A percentile compares a stretch with the other conserved stretches of the same genome.
These are phyloP conservation scores for Chrysolina oricalcia DNA, from an alignment of 2,888 invertebrate genomes.

Conservation along the genomic window DNA sequence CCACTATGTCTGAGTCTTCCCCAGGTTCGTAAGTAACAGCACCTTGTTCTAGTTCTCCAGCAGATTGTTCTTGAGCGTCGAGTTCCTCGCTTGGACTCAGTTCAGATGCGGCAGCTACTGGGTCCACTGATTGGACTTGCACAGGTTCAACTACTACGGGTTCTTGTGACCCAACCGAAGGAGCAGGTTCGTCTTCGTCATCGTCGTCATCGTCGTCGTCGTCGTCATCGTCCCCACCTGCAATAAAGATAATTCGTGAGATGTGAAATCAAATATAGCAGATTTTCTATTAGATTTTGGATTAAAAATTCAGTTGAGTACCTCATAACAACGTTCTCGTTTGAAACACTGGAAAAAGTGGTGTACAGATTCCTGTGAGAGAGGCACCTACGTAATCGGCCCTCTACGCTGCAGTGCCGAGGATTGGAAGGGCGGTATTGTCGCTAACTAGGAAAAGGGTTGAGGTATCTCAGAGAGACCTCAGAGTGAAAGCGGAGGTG, in stretches of 20 bases:
- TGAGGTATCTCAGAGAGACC: too few relatives aligned
- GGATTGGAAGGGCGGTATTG: too few relatives aligned
- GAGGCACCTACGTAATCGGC: too few relatives aligned
- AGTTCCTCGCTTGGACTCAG: conserved; percentile 66
- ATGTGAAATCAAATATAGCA: background rate
- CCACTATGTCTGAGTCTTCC: conserved; percentile 42
- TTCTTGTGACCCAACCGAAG: conserved; percentile 73
- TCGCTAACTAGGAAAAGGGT: too few relatives aligned
- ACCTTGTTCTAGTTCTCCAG: conserved; percentile 64
- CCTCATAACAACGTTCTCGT: too few relatives aligned
- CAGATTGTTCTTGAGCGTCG: conserved; percentile 68
- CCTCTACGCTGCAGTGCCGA: too few relatives aligned
- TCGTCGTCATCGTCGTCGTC: conserved; percentile 59
- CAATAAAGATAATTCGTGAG: conserved; percentile 63
- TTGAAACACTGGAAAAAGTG: too few relatives aligned
- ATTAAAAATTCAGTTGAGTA: too few relatives aligned
- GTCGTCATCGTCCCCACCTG: conserved; percentile 73
- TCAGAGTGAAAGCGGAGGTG: too few relatives aligned
- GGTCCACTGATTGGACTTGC: conserved; percentile 60
- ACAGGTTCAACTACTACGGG: conserved; percentile 47
- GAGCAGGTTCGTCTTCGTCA: conserved; percentile 74
- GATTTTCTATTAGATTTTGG: too few relatives aligned
- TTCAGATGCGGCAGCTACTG: conserved; percentile 65
- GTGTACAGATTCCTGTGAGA: too few relatives aligned
- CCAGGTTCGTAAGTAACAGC: conserved; percentile 51